A percentile compares a stretch with the other conserved stretches of the same genome.
Evolutionary conservation across 2,113 vertebrate species (phyloP).

Genomic region (Xyrauchen texanus): DNA sequence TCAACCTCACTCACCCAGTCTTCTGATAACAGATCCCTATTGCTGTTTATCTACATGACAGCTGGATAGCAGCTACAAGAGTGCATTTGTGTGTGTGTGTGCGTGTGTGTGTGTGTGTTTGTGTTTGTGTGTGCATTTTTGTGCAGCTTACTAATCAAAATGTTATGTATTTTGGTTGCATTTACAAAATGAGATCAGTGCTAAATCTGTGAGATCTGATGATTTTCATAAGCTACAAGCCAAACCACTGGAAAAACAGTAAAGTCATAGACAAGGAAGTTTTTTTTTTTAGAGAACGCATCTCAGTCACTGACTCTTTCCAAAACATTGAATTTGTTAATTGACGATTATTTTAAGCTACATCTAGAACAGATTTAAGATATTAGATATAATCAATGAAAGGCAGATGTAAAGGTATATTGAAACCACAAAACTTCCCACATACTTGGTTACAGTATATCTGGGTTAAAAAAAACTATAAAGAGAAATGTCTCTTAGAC

Average conservation of each 20-base stretch:
- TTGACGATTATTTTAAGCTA: background rate
- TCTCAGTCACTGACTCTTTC: background rate
- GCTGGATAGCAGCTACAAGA: constrained; percentile 1
- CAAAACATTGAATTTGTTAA: background rate
- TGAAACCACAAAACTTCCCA: background rate
- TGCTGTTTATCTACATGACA: background rate
- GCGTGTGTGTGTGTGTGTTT: constrained; percentile 16
- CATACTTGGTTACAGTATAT: too few relatives aligned
- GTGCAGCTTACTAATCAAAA: background rate
- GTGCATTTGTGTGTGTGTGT: background rate
- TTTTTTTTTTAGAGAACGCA: background rate
- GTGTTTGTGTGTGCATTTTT: background rate
- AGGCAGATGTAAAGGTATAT: too few relatives aligned
- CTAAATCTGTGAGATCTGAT: too few relatives aligned
- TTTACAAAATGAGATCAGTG: background rate
- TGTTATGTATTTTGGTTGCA: constrained; percentile 3
- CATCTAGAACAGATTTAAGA: background rate
- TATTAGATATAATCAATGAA: too few relatives aligned
- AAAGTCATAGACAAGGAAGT: background rate
- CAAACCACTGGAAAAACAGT: background rate
- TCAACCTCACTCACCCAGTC: constrained; percentile 36
- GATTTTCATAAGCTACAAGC: background rate
- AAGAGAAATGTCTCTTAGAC: background rate
- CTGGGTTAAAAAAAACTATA: too few relatives aligned
- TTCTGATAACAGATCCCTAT: constrained; percentile 39